Evolutionary conservation across 1,140 invertebrate species (phyloP).

Genomic region (Trachelipus rathkii): DNA sequence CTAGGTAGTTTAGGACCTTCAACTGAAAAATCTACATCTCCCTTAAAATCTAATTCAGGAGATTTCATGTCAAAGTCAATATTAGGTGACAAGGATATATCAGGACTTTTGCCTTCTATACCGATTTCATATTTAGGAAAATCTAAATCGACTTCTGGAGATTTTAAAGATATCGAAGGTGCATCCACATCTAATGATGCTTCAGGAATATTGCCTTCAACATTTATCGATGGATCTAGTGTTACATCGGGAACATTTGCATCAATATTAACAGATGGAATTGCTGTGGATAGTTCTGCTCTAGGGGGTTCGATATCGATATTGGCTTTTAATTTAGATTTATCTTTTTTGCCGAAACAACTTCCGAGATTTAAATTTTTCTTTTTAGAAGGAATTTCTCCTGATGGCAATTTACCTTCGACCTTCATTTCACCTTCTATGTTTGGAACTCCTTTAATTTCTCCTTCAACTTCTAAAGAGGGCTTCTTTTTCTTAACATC

Average conservation of each 20-base stretch:
- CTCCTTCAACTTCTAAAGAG: conserved; percentile 6
- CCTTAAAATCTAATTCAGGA: too few species aligned
- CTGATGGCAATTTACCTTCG: not conserved
- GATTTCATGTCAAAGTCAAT: not conserved
- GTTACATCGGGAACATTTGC: too few species aligned
- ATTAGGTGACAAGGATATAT: too few species aligned
- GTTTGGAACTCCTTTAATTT: conserved; percentile 16
- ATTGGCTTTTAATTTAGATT: not conserved
- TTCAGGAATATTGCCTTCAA: too few species aligned
- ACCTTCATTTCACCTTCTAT: conserved; percentile 27
- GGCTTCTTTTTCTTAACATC: conserved; percentile 11
- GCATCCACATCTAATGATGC: too few species aligned
- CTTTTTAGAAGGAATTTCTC: not conserved
- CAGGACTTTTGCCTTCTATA: too few species aligned
- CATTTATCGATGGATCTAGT: too few species aligned
- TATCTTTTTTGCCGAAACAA: not conserved
- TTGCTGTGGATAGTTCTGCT: too few species aligned
- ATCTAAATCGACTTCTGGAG: too few species aligned
- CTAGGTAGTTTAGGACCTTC: conserved; percentile 3
- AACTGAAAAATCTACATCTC: not conserved
- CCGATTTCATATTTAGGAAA: too few species aligned
- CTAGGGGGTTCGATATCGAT: not conserved
- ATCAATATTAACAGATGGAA: too few species aligned
- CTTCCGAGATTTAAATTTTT: not conserved
- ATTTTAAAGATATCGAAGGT: too few species aligned